Percentiles rank a stretch among this genome's conserved stretches.
Conservation (phyloP, 1,140 invertebrate genomes). For the Drosophila pectinifera region DNA sequence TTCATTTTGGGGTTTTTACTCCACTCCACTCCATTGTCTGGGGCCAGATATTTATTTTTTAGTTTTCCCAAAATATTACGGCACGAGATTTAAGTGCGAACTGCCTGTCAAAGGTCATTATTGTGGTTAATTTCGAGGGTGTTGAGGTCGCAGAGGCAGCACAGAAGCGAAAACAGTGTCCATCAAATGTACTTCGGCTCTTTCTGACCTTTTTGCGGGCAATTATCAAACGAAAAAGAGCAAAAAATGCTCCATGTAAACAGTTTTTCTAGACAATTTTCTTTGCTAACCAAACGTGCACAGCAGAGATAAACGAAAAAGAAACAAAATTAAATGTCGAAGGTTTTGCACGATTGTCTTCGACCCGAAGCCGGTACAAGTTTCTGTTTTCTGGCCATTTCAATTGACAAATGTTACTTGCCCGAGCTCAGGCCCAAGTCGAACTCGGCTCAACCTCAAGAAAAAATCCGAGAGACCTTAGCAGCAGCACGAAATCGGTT, state of each 20-base stretch:
- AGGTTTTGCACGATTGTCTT: conserved; percentile 81
- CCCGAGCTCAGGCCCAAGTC: conserved; percentile 13
- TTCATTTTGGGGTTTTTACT: conserved; percentile 33
- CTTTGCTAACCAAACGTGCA: conserved; percentile 72
- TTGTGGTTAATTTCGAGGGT: conserved; percentile 57
- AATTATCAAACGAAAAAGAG: conserved; percentile 65
- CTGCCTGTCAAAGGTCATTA: conserved; percentile 58
- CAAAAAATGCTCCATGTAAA: conserved; percentile 57
- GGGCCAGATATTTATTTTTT: conserved; percentile 1
- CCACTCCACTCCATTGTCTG: conserved; percentile 28
- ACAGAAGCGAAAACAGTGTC: conserved; percentile 49
- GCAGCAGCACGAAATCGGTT: conserved; percentile 61
- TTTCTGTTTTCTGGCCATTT: conserved; percentile 55
- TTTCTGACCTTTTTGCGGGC: conserved; percentile 71
- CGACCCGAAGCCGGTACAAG: conserved; percentile 32
- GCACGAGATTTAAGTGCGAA: conserved; percentile 64
- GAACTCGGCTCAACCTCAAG: conserved; percentile 52
- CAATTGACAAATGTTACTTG: conserved; percentile 78
- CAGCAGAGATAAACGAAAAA: conserved; percentile 60
- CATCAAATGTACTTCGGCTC: conserved; percentile 37
- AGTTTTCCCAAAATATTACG: conserved; percentile 67
- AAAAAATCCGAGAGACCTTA: conserved; percentile 41
- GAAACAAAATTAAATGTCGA: conserved; percentile 81
- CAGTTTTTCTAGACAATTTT: conserved; percentile 63
- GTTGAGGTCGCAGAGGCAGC: conserved; percentile 59